Base-by-base conservation (phyloP, 2,797 vertebrate species). In the Acipenser transmontanus region DNA sequence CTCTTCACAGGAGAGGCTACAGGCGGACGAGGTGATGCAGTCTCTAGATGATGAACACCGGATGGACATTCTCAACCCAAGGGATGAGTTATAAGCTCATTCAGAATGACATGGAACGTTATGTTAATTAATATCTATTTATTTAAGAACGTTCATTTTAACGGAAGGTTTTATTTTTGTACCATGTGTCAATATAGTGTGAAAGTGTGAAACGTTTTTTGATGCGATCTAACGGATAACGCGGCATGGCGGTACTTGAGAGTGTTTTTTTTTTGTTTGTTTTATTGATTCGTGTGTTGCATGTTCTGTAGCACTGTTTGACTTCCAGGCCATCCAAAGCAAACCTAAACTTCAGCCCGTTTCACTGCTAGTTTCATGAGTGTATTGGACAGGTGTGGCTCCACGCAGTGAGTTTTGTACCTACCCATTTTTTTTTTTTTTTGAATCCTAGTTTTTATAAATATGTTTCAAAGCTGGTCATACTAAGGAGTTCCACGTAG, bases 11-110 rank as follows among this genome's bases (percentile, higher is more conserved):
- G 96, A 99, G 75, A 84, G 96, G 63, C 91, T 98, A 70, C 91
- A 98, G 78, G 96, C 96, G 0, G 96, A 98, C 14, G 94, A 99
- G 81, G 94, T 98, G 74, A 89, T 99, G 0, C 88, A 93, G 0
- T 82, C 89, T 6, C 75, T 97, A 72, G 91, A 95, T 76, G 91
- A 86, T 49, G 84, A 93, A 69, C 80, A 82, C 49, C 74, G 76
- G 20, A 84, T 82, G 82, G 82, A 80, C 73, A 84, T 69, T 76
- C 94, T 98, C 78, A 99, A 99, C 84, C 95, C 95, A 66, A 96
- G 87, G 86, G 95, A 98, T 63, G 97, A 99, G 80, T 84, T 98
- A 76, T 98, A 89, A 87, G 69, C 59, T 68, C 63, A 63, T 69
- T 72, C 70, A 77, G 80, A 77, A 79, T 73, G 73, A 12, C 17